Evolutionary conservation across 1,140 invertebrate genomes (phyloP).

Genomic region (Drosophila setifemur): DNA sequence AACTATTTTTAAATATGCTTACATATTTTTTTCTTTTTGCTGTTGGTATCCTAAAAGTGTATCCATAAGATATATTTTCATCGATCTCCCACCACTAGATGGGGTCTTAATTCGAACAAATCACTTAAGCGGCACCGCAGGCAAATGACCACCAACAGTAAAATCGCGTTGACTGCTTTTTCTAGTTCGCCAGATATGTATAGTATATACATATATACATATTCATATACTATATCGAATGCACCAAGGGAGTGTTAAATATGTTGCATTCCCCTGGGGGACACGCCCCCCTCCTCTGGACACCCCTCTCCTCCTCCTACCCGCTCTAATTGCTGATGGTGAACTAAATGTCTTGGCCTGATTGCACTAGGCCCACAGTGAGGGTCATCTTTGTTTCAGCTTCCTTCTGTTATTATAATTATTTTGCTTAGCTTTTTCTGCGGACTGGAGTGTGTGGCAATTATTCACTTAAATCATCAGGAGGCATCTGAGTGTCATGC

Average conservation of each 20-base stretch:
- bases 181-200: slow-evolving; percentile 52
- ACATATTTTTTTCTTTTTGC: background rate
- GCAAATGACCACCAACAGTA: slow-evolving; percentile 79
- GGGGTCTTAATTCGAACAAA: slow-evolving; percentile 49
- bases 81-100: slow-evolving; percentile 24
- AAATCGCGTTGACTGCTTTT: slow-evolving; percentile 52
- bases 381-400: slow-evolving; percentile 47
- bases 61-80: no score
- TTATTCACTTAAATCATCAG: slow-evolving; percentile 80
- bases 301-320: slow-evolving; percentile 6
- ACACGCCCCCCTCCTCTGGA: background rate
- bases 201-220: background rate
- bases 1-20: background rate
- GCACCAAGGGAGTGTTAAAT: slow-evolving; percentile 71
- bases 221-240: slow-evolving; percentile 48
- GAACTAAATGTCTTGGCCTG: slow-evolving; percentile 20
- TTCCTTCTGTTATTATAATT: slow-evolving; percentile 46
- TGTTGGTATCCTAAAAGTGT: no score
- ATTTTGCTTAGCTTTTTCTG: slow-evolving; percentile 32
- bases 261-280: slow-evolving; percentile 59
- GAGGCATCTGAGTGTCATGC: slow-evolving; percentile 64
- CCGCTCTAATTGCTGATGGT: slow-evolving; percentile 44
- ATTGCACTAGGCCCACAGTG: slow-evolving; percentile 37
- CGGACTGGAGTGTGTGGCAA: slow-evolving; percentile 48
- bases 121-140: slow-evolving; percentile 78